These are phyloP conservation scores for Saiga tatarica DNA, from an alignment of 2,113 vertebrate species.

Conservation along the genomic window DNA sequence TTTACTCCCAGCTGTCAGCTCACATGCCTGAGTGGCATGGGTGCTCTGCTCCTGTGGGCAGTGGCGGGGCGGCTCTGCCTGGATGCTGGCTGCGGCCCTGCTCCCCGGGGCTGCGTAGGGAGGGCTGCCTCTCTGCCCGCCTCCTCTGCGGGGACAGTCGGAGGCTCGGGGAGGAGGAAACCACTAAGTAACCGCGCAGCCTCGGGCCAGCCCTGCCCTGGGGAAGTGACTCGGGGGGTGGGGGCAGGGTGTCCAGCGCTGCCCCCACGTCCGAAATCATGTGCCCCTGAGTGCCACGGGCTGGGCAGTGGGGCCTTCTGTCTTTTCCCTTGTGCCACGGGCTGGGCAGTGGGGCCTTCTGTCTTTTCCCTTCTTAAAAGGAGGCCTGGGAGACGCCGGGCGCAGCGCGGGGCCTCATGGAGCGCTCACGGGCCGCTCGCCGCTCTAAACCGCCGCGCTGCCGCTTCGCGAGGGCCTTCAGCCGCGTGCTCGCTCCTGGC, in stretches of 20 bases:
- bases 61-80: background rate
- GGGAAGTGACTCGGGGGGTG: background rate
- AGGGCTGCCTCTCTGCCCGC: background rate
- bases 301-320: background rate
- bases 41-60: background rate
- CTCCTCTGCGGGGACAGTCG: background rate
- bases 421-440: background rate
- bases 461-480: background rate
- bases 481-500: background rate
- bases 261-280: rapidly evolving
- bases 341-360: background rate
- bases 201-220: rapidly evolving
- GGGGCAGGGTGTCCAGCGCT: background rate
- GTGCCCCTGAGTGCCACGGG: background rate
- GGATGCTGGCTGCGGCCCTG: background rate
- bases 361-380: background rate
- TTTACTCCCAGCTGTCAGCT: too few species aligned
- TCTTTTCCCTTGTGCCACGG: too few species aligned
- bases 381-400: background rate
- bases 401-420: background rate
- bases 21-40: rapidly evolving
- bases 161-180: background rate
- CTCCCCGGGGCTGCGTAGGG: background rate
- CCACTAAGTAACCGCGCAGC: rapidly evolving
- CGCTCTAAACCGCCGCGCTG: background rate